Evolutionary conservation across 1,140 invertebrate genomes (phyloP), one percentile per base, ranked within the genome.

Genomic region (Akabosia matsudoensis): DNA sequence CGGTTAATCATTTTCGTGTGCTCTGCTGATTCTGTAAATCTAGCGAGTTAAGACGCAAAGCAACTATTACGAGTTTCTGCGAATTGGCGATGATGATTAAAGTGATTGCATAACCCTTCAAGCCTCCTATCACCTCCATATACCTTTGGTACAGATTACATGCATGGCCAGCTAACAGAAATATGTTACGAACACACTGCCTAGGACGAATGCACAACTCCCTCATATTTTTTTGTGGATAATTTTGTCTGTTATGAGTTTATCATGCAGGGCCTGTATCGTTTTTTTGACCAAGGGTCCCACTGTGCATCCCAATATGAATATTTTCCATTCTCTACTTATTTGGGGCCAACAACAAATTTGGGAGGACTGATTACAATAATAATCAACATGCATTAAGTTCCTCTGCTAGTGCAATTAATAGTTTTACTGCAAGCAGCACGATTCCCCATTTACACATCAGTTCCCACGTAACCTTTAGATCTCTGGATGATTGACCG

Each of bases 121-220:
- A 22, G 24, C 14, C 30, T n/a, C 26, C 61, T 67, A 67, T 67
- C 61, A 67, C 61, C 26, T 67, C 61, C 61, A 67, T n/a, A 28
- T 67, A 67, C 61, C 7, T 56, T 56, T 56, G 54, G 54, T 56
- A 56, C 54, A 67, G 7, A 67, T 67, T 67, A 67, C 31, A 67
- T 67, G 61, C 26, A 30, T 67, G 7, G 61, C 61, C 61, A 67
- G 31, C 10, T 67, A 28, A 67, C 22, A 30, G 31, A 56, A 67
- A 31, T 67, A 31, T 67, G 61, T 31, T 67, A 67, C 54, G 61
- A 67, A 67, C 61, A 28, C 30, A 67, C 30, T 67, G 3, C 30
- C 7, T 16, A 22, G 54, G 54, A 61, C 54, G 54, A 61, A 61
- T 61, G 54, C 54, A 61, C 54, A 56, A 56, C 7, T 56, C 14